A percentile compares a stretch with the other conserved stretches of the same genome.
These are phyloP conservation scores for Diadumene lineata DNA, from an alignment of 92 coral and sea anemone genomes.

Conservation along the genomic window DNA sequence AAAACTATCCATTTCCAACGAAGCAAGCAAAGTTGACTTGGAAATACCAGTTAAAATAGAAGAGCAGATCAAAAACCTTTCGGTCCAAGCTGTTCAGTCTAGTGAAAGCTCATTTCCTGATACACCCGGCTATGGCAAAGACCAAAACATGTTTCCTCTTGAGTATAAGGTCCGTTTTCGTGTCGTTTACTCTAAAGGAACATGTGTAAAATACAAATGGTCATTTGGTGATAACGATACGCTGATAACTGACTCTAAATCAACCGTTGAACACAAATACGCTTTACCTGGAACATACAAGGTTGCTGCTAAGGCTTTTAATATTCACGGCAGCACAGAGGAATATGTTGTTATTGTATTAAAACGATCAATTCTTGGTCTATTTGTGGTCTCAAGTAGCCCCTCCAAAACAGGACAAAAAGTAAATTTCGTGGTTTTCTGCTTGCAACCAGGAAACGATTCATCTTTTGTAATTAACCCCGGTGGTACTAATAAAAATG, in stretches of 20 bases:
- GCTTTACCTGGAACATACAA: conserved; percentile 67
- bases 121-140: conserved; percentile 40
- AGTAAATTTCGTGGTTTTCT: conserved; percentile 73
- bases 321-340: conserved; percentile 18
- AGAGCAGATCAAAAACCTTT: conserved; percentile 40
- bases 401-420: conserved; percentile 52
- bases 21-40: conserved; percentile 58
- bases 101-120: conserved; percentile 40
- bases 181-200: conserved; percentile 52
- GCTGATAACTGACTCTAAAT: background rate
- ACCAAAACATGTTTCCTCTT: conserved; percentile 62
- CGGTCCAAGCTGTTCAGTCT: conserved; percentile 46
- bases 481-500: conserved; percentile 40
- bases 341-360: conserved; percentile 15
- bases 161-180: conserved; percentile 73
- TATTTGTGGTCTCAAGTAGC: conserved; percentile 65
- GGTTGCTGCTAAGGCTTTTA: conserved; percentile 45
- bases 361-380: conserved; percentile 63
- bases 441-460: conserved; percentile 62
- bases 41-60: conserved; percentile 52
- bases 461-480: conserved; percentile 63
- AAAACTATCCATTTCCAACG: conserved; percentile 50
- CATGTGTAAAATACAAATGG: conserved; percentile 75
- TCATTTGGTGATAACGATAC: conserved; percentile 40
- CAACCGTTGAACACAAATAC: conserved; percentile 48